These are phyloP conservation scores for Esox lucius DNA, from an alignment of 2,797 vertebrate genomes.

Conservation along the genomic window DNA sequence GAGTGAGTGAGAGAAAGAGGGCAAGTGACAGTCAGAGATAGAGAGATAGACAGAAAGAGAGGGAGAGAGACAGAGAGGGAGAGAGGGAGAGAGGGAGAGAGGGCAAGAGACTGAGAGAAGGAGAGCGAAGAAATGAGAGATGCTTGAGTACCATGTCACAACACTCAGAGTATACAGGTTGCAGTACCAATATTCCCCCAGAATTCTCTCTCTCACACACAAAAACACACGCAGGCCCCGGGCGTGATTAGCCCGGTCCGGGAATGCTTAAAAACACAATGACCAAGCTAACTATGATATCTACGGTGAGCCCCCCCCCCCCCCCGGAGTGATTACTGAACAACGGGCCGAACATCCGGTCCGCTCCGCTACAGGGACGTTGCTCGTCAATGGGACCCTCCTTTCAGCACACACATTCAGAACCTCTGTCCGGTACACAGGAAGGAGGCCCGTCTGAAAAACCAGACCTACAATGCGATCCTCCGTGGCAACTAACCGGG, in stretches of 20 bases:
- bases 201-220: background rate
- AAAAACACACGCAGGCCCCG: background rate
- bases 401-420: constrained; percentile 72
- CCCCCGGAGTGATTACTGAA: background rate
- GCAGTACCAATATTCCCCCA: background rate
- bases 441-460: constrained; percentile 59
- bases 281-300: background rate
- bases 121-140: constrained; percentile 3
- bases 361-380: background rate
- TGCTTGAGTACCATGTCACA: background rate
- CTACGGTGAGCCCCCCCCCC: background rate
- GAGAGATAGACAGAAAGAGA: no score
- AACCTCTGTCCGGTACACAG: constrained; percentile 61
- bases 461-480: constrained; percentile 64
- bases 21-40: no score
- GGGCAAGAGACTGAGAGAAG: constrained; percentile 43
- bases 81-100: constrained; percentile 49
- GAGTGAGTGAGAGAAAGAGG: constrained; percentile 19
- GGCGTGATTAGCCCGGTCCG: background rate
- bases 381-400: constrained; percentile 38
- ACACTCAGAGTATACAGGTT: background rate
- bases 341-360: background rate
- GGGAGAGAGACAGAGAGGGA: constrained; percentile 30
- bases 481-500: constrained; percentile 6
- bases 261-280: background rate